Conservation (phyloP, 2,797 vertebrate species). For the Petrocephalus sullivani region DNA sequence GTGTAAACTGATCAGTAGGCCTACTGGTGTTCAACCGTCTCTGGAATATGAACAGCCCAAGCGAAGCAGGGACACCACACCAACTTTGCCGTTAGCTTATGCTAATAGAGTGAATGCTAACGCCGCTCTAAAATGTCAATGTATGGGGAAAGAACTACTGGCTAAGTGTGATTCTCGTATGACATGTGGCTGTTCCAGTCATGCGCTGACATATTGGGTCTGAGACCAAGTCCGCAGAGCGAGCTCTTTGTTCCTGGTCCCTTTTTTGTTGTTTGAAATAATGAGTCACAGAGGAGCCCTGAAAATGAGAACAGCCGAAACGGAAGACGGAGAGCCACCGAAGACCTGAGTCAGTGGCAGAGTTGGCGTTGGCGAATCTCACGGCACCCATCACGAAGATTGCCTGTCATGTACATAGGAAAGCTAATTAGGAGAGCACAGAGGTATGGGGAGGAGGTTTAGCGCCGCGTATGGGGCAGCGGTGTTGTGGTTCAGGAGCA, state of each 20-base stretch:
- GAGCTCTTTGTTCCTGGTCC: not conserved
- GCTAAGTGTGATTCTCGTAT: not conserved
- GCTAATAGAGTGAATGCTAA: not conserved
- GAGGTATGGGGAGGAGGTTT: not conserved
- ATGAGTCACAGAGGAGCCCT: not conserved
- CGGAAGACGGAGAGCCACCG: not conserved
- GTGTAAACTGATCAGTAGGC: not conserved
- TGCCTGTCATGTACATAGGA: not conserved
- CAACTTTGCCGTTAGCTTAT: not conserved
- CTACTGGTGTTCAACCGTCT: not conserved
- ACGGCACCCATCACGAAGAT: not conserved
- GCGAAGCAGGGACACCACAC: not conserved
- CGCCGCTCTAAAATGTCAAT: not conserved
- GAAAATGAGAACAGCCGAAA: not conserved
- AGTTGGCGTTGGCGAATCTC: not conserved
- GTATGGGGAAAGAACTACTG: not conserved
- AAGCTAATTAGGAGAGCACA: not conserved
- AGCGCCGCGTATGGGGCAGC: not conserved
- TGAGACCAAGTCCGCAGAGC: not conserved
- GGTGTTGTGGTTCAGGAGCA: not conserved
- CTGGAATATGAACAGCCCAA: not conserved
- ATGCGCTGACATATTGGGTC: not conserved
- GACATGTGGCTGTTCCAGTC: not conserved
- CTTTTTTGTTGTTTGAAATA: not conserved
- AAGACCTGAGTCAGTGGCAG: not conserved